phyloP scores from a whole-genome alignment of 2,113 vertebrate species.

The Fregata magnificens region DNA sequence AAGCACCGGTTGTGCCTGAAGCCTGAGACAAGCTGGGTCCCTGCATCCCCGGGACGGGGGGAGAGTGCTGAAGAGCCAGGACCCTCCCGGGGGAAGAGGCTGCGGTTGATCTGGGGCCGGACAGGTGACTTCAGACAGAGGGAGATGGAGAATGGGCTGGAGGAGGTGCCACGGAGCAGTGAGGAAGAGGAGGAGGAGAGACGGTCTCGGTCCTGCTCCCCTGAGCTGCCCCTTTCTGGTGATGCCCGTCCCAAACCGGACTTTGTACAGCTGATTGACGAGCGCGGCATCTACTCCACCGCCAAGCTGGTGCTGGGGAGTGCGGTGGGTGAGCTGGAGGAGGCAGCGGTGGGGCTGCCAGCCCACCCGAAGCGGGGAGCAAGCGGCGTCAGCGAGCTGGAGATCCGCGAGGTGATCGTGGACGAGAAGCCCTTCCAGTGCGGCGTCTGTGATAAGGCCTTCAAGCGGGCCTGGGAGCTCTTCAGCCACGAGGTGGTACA shows the following conservation, averaged over 20 bases:
- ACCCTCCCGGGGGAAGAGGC: background rate
- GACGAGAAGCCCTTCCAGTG: conserved; percentile 49
- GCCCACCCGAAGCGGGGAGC: background rate
- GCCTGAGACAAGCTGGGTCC: rapidly evolving
- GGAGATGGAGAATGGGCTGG: background rate
- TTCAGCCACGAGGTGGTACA: conserved; percentile 64
- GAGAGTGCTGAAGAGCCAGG: background rate
- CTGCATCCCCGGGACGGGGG: rapidly evolving
- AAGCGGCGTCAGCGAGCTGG: rapidly evolving
- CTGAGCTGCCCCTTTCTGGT: rapidly evolving
- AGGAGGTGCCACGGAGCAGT: background rate
- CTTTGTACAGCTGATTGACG: conserved; percentile 50
- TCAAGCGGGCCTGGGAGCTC: conserved; percentile 63
- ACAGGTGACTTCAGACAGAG: background rate
- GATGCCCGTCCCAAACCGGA: background rate
- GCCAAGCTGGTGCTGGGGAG: conserved; percentile 38
- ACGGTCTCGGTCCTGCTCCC: background rate
- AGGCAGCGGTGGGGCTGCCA: rapidly evolving
- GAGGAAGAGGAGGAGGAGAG: background rate
- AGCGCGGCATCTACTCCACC: conserved; percentile 43
- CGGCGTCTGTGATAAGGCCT: background rate
- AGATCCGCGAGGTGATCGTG: conserved; percentile 24
- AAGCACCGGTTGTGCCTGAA: background rate
- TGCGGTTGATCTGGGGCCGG: background rate
- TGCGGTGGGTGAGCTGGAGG: rapidly evolving